Evolutionary conservation across 2,797 vertebrate genomes (phyloP).

Genomic region (Phalloptychus januarius): DNA sequence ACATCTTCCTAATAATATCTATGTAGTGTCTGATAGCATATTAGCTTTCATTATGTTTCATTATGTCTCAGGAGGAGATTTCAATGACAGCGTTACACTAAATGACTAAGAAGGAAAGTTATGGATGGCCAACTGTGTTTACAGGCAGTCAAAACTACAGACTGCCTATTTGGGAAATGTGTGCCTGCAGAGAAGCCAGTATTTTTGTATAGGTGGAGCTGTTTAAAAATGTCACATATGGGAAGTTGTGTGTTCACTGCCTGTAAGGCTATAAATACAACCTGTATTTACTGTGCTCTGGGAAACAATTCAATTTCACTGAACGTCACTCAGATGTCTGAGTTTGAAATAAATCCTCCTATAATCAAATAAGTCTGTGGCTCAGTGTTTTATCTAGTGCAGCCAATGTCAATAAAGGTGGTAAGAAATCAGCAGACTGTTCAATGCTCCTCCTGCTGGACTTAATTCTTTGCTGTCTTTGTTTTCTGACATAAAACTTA

Average conservation of each 20-base stretch:
- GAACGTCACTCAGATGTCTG: not conserved
- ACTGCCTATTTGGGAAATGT: not conserved
- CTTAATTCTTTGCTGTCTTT: too few relatives aligned
- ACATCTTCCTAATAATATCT: too few relatives aligned
- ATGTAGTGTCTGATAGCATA: too few relatives aligned
- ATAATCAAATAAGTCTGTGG: not conserved
- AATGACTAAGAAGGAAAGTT: not conserved
- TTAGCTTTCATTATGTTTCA: too few relatives aligned
- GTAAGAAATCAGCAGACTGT: too few relatives aligned
- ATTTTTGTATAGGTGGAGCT: not conserved
- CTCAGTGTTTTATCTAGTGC: not conserved
- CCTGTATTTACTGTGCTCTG: not conserved
- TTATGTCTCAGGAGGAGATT: not conserved
- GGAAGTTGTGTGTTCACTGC: not conserved
- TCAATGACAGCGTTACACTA: not conserved
- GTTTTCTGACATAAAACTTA: too few relatives aligned
- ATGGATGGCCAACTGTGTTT: not conserved
- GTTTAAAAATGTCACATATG: not conserved
- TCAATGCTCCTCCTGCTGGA: too few relatives aligned
- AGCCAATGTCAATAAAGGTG: too few relatives aligned
- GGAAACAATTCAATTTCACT: not conserved
- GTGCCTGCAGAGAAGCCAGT: not conserved
- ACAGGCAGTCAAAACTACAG: not conserved
- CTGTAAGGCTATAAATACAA: not conserved
- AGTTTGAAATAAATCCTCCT: not conserved